phyloP scores from a whole-genome alignment of 2,888 invertebrate genomes.

The Tiphia femorata region DNA sequence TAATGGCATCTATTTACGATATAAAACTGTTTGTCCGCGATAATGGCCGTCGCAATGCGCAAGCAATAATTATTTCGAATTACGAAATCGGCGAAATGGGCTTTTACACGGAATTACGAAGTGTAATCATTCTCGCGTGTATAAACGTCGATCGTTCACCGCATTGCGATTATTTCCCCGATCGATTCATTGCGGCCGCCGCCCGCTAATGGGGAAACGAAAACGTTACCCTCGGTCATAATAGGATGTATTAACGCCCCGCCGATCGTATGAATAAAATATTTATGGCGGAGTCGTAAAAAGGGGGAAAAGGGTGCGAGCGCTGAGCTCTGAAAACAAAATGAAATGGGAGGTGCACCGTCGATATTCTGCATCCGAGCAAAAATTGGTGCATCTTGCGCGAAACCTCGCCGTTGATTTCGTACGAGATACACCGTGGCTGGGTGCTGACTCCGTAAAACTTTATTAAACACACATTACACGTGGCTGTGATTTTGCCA shows the following conservation, averaged over 20 bases:
- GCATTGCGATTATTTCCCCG: slow-evolving; percentile 41
- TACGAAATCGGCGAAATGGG: slow-evolving; percentile 52
- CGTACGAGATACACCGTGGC: too few species aligned
- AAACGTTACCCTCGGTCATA: slow-evolving; percentile 29
- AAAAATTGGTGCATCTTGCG: too few species aligned
- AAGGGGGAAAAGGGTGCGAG: too few species aligned
- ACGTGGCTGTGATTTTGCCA: too few species aligned
- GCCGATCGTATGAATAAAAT: slow-evolving; percentile 4
- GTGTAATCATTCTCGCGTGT: slow-evolving; percentile 48
- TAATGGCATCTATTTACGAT: slow-evolving; percentile 52
- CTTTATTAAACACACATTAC: too few species aligned
- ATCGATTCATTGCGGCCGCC: slow-evolving; percentile 34
- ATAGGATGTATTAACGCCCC: slow-evolving; percentile 17
- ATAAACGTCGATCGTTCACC: slow-evolving; percentile 46
- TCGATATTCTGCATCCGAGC: too few species aligned
- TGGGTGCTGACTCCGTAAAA: too few species aligned
- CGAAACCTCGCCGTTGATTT: too few species aligned
- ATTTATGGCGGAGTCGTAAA: slow-evolving; percentile 15
- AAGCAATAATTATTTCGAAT: slow-evolving; percentile 53
- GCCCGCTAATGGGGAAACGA: slow-evolving; percentile 35
- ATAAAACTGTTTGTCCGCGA: slow-evolving; percentile 53
- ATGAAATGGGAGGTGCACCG: too few species aligned
- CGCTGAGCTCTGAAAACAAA: too few species aligned
- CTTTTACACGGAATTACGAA: slow-evolving; percentile 50
- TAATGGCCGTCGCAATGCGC: slow-evolving; percentile 52